A percentile compares a stretch with the other conserved stretches of the same genome.
phyloP scores from a whole-genome alignment of 2,113 vertebrate species.

The Egretta garzetta region DNA sequence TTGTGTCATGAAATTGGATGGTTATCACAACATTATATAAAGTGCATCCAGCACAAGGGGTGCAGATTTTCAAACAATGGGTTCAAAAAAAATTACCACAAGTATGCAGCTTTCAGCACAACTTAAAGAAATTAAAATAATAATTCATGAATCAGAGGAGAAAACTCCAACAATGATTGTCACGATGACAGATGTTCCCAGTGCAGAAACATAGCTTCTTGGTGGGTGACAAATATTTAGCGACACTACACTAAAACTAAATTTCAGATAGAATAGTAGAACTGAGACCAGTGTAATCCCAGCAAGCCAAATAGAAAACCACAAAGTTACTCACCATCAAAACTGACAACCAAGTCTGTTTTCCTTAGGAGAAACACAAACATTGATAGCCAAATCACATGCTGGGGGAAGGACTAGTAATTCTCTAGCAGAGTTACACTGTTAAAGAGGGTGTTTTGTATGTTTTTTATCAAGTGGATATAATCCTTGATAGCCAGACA shows the following conservation, averaged over 20 bases:
- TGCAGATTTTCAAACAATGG: neutral
- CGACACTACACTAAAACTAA: neutral
- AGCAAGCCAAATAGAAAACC: neutral
- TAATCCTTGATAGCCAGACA: neutral
- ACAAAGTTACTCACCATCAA: neutral
- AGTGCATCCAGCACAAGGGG: neutral
- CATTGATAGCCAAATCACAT: neutral
- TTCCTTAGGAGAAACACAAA: neutral
- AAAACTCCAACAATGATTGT: neutral
- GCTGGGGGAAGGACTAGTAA: neutral
- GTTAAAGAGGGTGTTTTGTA: neutral
- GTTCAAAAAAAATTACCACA: neutral
- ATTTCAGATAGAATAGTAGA: neutral
- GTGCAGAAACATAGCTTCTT: neutral
- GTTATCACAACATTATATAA: neutral
- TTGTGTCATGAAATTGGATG: neutral
- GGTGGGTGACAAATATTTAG: neutral
- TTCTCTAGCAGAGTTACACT: neutral
- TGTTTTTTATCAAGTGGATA: neutral
- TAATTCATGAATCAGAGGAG: neutral
- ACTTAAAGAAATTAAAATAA: neutral
- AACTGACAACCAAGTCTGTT: neutral
- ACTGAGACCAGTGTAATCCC: neutral
- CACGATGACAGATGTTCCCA: neutral
- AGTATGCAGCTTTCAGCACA: neutral